phyloP scores from a whole-genome alignment of 2,888 invertebrate genomes.

The Glyphotaelius pellucidus region DNA sequence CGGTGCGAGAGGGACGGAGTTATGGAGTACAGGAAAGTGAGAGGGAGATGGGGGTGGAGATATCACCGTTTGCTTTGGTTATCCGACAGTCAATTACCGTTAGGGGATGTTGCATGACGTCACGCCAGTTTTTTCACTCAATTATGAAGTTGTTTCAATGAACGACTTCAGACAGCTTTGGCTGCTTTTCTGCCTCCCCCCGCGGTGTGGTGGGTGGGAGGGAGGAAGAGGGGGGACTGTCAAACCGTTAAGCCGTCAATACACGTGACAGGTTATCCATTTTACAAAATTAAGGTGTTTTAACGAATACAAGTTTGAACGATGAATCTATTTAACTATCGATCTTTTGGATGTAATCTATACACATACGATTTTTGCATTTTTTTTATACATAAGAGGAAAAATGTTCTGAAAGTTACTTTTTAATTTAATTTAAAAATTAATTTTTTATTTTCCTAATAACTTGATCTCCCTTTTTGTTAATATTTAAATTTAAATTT shows the following conservation, averaged over 20 bases:
- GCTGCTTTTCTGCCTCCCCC: not conserved
- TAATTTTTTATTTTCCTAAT: no score
- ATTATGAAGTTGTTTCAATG: constrained; percentile 41
- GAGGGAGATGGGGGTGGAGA: not conserved
- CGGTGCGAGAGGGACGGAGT: constrained; percentile 9
- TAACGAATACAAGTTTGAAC: not conserved
- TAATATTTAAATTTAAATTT: no score
- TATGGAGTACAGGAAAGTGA: not conserved
- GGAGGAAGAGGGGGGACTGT: not conserved
- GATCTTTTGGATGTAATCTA: not conserved
- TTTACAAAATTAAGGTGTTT: not conserved
- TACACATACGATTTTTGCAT: no score
- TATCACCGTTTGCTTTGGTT: constrained; percentile 22
- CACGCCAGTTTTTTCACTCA: constrained; percentile 28
- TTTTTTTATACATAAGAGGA: no score
- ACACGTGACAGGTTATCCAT: not conserved
- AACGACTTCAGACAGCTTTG: constrained; percentile 2
- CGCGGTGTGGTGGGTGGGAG: not conserved
- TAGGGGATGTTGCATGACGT: constrained; percentile 31
- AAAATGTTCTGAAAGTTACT: no score
- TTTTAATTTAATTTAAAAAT: no score
- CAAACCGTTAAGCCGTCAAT: not conserved
- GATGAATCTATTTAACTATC: not conserved
- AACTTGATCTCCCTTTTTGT: no score
- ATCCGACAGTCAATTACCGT: constrained; percentile 25